Evolutionary conservation across 2,113 vertebrate species (phyloP).

Genomic region (Saguinus midas): DNA sequence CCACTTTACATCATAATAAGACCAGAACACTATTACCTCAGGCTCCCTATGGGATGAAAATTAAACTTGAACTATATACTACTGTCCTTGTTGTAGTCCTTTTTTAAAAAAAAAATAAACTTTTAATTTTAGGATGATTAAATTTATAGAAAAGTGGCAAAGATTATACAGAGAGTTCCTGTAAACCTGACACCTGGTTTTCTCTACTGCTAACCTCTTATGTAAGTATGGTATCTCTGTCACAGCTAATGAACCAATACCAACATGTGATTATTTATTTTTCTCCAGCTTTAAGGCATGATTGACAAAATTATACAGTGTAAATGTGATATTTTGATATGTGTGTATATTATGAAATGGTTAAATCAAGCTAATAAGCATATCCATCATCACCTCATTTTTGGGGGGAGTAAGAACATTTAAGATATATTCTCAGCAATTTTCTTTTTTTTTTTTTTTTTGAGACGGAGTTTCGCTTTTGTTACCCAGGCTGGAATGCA

Average conservation of each 20-base stretch:
- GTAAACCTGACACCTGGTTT: background rate
- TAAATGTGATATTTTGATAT: background rate
- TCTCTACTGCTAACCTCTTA: background rate
- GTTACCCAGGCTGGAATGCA: too few species aligned
- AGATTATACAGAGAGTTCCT: background rate
- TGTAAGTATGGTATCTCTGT: background rate
- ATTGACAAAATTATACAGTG: background rate
- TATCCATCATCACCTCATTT: too few species aligned
- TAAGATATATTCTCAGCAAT: background rate
- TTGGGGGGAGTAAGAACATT: background rate
- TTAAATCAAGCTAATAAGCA: background rate
- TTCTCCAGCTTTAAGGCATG: background rate
- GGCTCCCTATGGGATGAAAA: conserved; percentile 53
- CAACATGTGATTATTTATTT: background rate
- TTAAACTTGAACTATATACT: conserved; percentile 26
- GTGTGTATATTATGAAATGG: background rate
- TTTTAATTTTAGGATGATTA: conserved; percentile 37
- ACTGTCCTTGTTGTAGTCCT: background rate
- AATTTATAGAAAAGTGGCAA: background rate
- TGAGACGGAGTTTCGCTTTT: too few species aligned
- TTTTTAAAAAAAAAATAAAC: conserved; percentile 19
- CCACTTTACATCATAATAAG: conserved; percentile 66
- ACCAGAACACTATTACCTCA: conserved; percentile 34
- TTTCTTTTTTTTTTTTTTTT: background rate
- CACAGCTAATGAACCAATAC: background rate